phyloP scores from a whole-genome alignment of 2,888 invertebrate genomes.

The Hypena proboscidalis region DNA sequence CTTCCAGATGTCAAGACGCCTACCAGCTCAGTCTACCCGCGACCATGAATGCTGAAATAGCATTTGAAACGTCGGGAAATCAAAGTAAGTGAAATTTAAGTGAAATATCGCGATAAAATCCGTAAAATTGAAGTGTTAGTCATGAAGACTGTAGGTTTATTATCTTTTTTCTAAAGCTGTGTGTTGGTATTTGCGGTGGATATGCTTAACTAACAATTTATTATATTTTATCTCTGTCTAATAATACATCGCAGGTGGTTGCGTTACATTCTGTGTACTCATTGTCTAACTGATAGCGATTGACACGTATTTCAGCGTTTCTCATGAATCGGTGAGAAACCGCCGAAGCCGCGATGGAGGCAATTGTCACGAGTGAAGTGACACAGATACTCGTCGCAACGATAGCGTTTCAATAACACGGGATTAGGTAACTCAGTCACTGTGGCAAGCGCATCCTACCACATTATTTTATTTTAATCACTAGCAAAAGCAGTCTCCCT shows the following conservation, averaged over 20 bases:
- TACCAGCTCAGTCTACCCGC: no score
- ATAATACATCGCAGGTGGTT: slow-evolving; percentile 4
- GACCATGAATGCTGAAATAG: no score
- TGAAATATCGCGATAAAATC: no score
- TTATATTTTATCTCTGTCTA: slow-evolving; percentile 1
- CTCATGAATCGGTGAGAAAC: slow-evolving; percentile 22
- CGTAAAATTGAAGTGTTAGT: no score
- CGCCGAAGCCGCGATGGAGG: slow-evolving; percentile 23
- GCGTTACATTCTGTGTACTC: slow-evolving; percentile 5
- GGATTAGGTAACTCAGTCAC: slow-evolving; percentile 67
- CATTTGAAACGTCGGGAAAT: no score
- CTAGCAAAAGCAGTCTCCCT: neutral
- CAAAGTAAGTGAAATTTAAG: no score
- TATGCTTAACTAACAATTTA: no score
- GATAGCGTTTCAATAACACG: slow-evolving; percentile 51
- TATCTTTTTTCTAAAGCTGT: no score
- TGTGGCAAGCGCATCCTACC: slow-evolving; percentile 48
- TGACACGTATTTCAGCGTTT: slow-evolving; percentile 12
- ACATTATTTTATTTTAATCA: slow-evolving; percentile 2
- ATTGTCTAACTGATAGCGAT: slow-evolving; percentile 3
- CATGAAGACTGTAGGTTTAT: no score
- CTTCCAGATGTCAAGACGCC: no score
- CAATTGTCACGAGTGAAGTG: slow-evolving; percentile 46
- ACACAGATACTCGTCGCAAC: slow-evolving; percentile 57
- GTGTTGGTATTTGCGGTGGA: no score